These are phyloP conservation scores for Chaitophorus viminalis DNA, from an alignment of 2,888 invertebrate species.

Conservation along the genomic window DNA sequence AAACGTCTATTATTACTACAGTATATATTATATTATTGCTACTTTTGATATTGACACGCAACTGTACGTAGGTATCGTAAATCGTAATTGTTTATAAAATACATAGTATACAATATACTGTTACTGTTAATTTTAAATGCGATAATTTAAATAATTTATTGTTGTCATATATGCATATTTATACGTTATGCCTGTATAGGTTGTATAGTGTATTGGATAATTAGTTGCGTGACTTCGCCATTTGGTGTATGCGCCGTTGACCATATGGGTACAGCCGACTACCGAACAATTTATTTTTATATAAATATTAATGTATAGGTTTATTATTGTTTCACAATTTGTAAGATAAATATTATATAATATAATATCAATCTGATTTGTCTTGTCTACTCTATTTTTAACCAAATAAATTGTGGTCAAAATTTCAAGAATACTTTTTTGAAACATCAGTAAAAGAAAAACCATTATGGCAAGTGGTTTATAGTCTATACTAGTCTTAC, in stretches of 20 bases:
- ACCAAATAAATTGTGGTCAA: too few species aligned
- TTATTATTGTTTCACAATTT: too few species aligned
- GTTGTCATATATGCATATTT: background rate
- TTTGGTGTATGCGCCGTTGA: background rate
- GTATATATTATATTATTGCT: background rate
- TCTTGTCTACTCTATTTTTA: too few species aligned
- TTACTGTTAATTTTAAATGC: background rate
- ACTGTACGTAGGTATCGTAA: too few species aligned
- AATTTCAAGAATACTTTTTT: too few species aligned
- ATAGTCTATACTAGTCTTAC: too few species aligned
- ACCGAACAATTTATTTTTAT: background rate
- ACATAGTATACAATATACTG: background rate
- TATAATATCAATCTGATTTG: too few species aligned
- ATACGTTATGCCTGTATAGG: background rate
- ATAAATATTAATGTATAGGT: too few species aligned
- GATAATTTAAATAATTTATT: background rate
- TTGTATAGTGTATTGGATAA: background rate
- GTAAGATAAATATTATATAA: too few species aligned
- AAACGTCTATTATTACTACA: background rate
- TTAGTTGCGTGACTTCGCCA: constrained; percentile 6
- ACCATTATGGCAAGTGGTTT: too few species aligned
- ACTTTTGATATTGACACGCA: background rate
- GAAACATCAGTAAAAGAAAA: too few species aligned
- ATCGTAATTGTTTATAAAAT: constrained; percentile 5
- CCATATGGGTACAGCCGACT: background rate